These are phyloP conservation scores for Brachyrhaphis roseni DNA, from an alignment of 2,797 vertebrate species.

Conservation along the genomic window DNA sequence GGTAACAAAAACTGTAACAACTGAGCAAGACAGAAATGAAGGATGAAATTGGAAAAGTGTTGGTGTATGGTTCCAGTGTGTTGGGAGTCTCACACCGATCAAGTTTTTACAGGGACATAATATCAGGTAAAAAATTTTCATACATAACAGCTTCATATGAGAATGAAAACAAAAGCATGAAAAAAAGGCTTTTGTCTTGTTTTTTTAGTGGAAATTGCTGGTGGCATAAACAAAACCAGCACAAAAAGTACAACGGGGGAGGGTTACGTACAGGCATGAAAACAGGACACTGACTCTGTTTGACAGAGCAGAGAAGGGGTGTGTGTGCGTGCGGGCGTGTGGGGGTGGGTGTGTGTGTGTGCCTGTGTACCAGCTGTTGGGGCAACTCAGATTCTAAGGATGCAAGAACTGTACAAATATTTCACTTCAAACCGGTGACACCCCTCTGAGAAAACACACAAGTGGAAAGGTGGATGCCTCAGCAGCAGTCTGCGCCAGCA, in stretches of 20 bases:
- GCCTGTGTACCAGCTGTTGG: constrained; percentile 42
- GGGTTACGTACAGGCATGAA: constrained; percentile 49
- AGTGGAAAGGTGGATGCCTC: constrained; percentile 7
- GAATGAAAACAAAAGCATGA: neutral
- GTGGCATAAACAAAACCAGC: constrained; percentile 70
- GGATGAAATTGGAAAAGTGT: neutral
- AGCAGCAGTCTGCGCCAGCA: constrained; percentile 38
- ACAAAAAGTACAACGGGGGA: constrained; percentile 49
- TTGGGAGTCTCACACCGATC: neutral
- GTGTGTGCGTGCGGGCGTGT: constrained; percentile 10
- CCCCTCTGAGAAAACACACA: constrained; percentile 44
- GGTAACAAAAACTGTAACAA: neutral
- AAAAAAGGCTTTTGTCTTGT: constrained; percentile 1
- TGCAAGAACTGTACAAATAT: constrained; percentile 58
- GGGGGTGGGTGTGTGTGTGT: constrained; percentile 12
- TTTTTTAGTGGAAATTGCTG: constrained; percentile 56
- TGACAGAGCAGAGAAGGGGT: constrained; percentile 51
- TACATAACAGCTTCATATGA: neutral
- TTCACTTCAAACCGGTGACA: constrained; percentile 55
- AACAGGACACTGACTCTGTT: constrained; percentile 60
- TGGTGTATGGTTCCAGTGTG: neutral
- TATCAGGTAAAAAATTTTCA: neutral
- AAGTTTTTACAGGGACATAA: neutral
- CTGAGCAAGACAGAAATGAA: neutral
- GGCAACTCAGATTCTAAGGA: constrained; percentile 62